phyloP scores from a whole-genome alignment of 2,888 invertebrate species.

The Malacosoma neustria region DNA sequence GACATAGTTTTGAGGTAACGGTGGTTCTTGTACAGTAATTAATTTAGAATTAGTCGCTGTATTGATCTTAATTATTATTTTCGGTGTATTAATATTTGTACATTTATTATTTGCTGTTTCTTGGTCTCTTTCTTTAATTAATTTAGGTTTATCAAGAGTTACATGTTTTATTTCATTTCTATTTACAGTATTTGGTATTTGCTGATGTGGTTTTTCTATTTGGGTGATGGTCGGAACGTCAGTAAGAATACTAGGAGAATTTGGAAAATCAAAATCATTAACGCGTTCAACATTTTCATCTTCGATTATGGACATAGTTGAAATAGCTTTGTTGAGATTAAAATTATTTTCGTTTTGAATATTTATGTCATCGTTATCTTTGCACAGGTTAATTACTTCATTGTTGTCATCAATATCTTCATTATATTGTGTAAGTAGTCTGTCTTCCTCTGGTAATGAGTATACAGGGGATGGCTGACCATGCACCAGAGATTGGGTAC shows the following conservation, averaged over 20 bases:
- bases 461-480: conserved; percentile 24
- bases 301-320: conserved; percentile 18
- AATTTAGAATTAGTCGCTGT: too few species aligned
- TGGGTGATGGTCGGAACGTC: too few species aligned
- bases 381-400: conserved; percentile 16
- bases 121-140: too few species aligned
- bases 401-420: conserved; percentile 1
- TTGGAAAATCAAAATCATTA: neutral
- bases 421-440: conserved; percentile 9
- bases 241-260: neutral
- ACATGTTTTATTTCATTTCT: too few species aligned
- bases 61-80: too few species aligned
- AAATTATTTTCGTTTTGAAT: neutral
- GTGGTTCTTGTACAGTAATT: too few species aligned
- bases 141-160: too few species aligned
- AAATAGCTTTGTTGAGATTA: conserved; percentile 12
- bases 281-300: conserved; percentile 1
- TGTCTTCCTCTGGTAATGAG: conserved; percentile 29
- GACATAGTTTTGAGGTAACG: too few species aligned
- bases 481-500: neutral
- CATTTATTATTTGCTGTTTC: too few species aligned
- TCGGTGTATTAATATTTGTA: too few species aligned
- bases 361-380: conserved; percentile 3
- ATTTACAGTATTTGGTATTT: too few species aligned
- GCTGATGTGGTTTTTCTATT: too few species aligned